Evolutionary conservation across 1,140 invertebrate species (phyloP).

Genomic region (Eupristina koningsbergeri): DNA sequence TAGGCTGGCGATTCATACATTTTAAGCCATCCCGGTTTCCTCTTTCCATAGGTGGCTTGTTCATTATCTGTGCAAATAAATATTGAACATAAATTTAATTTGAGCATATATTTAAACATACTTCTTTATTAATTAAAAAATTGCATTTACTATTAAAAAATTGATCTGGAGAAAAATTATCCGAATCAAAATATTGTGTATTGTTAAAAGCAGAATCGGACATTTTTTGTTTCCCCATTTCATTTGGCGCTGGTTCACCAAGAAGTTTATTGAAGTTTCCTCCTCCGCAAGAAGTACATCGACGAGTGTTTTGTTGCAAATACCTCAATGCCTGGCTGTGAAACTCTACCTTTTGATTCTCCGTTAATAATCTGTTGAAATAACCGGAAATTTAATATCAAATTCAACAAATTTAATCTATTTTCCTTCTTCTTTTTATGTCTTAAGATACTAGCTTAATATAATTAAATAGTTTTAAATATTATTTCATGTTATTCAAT

Average conservation of each 20-base stretch:
- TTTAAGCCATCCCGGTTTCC: neutral
- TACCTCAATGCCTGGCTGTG: constrained; percentile 75
- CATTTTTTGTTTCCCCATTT: neutral
- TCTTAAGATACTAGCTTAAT: no score
- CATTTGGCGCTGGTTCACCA: constrained; percentile 57
- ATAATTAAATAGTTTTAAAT: no score
- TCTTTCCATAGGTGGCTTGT: neutral
- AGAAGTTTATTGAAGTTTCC: constrained; percentile 73
- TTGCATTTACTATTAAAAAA: neutral
- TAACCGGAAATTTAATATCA: neutral
- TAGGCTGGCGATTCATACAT: constrained; percentile 55
- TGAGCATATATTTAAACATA: neutral
- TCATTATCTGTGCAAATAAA: neutral
- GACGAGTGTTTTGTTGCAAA: constrained; percentile 74
- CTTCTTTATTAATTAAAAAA: neutral
- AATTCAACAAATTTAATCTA: neutral
- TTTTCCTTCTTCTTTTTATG: neutral
- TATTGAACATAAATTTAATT: neutral
- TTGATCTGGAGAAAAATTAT: neutral
- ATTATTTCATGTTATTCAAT: no score
- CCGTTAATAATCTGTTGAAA: constrained; percentile 73
- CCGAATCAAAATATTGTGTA: neutral
- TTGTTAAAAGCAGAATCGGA: no score
- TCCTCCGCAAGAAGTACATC: constrained; percentile 74
- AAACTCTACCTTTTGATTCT: constrained; percentile 77